A percentile compares a stretch with the other conserved stretches of the same genome.
Conservation (phyloP, 2,888 invertebrate genomes). For the Hirtodrosophila duncani region DNA sequence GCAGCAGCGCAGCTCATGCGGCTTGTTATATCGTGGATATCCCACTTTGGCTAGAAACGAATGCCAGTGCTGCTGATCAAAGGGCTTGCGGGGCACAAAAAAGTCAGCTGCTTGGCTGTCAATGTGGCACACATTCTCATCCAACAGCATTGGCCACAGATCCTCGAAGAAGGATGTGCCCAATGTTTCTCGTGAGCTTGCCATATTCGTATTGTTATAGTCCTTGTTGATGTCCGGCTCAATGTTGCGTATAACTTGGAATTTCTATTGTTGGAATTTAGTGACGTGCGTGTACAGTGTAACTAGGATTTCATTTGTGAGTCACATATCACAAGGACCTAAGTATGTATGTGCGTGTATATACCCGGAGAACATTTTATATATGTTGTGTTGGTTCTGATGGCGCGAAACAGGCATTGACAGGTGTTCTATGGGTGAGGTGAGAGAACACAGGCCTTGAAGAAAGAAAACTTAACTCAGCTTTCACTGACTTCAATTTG, state of each 20-base stretch:
- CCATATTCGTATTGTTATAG: neutral
- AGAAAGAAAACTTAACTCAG: too few species aligned
- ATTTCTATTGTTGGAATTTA: conserved; percentile 47
- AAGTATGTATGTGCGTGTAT: too few species aligned
- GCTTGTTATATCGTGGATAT: conserved; percentile 45
- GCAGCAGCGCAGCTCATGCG: conserved; percentile 44
- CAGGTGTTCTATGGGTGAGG: conserved; percentile 16
- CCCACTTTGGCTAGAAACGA: conserved; percentile 47
- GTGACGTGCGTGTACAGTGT: conserved; percentile 9
- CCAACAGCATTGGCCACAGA: conserved; percentile 70
- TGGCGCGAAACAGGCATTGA: too few species aligned
- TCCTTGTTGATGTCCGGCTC: neutral
- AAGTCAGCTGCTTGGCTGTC: conserved; percentile 30
- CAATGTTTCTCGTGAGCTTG: conserved; percentile 24
- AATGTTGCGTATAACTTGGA: conserved; percentile 39
- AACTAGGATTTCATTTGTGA: too few species aligned
- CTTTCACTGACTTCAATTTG: too few species aligned
- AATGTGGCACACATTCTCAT: conserved; percentile 57
- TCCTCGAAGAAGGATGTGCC: conserved; percentile 55
- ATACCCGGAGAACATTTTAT: too few species aligned
- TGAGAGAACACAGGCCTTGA: too few species aligned
- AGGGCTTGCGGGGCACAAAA: conserved; percentile 52
- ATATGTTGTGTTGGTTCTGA: too few species aligned
- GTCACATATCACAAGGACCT: too few species aligned
- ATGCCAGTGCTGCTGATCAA: conserved; percentile 58